These are phyloP conservation scores for Promerops cafer DNA, from an alignment of 2,113 vertebrate genomes.

Conservation along the genomic window DNA sequence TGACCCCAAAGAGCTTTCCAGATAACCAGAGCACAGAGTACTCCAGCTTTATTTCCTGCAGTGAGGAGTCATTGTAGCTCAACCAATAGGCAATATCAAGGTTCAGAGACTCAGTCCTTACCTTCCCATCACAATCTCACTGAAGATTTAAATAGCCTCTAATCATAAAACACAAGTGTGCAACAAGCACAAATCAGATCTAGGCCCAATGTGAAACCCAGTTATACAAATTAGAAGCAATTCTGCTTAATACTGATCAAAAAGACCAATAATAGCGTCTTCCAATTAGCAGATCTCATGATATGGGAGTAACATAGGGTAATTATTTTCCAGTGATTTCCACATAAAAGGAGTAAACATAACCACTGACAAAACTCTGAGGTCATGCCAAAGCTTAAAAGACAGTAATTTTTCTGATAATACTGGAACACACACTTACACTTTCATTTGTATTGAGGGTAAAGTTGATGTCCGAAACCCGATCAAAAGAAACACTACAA, in stretches of 20 bases:
- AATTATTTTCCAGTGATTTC: background rate
- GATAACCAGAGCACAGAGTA: background rate
- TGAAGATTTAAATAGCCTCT: background rate
- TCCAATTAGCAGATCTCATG: background rate
- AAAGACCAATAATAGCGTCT: background rate
- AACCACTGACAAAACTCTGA: background rate
- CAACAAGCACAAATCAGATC: background rate
- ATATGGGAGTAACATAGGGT: background rate
- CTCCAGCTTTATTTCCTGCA: background rate
- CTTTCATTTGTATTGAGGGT: constrained; percentile 98
- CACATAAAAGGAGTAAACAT: background rate
- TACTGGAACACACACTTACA: constrained; percentile 79
- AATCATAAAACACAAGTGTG: background rate
- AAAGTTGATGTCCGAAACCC: constrained; percentile 99
- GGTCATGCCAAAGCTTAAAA: background rate
- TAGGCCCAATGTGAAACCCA: background rate
- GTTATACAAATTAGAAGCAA: background rate
- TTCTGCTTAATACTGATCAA: background rate
- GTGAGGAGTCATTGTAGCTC: background rate
- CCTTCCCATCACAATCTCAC: background rate
- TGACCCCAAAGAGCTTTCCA: background rate
- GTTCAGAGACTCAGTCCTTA: background rate
- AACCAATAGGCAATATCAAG: background rate
- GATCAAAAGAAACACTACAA: constrained; percentile 98
- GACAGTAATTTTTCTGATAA: background rate